Evolutionary conservation across 2,888 invertebrate genomes (phyloP).

Genomic region (Cactoblastis cactorum): DNA sequence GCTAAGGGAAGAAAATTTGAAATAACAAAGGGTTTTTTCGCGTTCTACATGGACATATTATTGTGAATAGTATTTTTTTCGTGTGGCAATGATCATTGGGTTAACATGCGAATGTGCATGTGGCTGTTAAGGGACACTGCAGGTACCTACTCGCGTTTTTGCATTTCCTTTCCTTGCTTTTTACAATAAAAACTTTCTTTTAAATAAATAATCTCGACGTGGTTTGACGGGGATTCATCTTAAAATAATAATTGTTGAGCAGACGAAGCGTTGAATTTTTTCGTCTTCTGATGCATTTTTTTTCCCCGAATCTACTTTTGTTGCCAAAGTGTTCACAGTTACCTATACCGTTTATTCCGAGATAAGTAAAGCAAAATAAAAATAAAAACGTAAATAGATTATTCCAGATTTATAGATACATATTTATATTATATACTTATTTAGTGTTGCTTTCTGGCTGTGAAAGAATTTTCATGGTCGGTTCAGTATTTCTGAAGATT

Average conservation of each 20-base stretch:
- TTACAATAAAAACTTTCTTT: constrained; percentile 79
- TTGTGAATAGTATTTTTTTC: constrained; percentile 45
- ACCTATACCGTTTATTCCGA: too few species aligned
- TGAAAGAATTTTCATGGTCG: too few species aligned
- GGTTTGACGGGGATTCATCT: constrained; percentile 71
- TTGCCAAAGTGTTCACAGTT: not conserved
- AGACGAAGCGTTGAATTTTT: constrained; percentile 32
- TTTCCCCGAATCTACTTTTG: not conserved
- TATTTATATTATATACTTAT: too few species aligned
- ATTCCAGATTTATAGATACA: too few species aligned
- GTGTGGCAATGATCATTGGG: constrained; percentile 50
- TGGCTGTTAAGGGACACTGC: constrained; percentile 72
- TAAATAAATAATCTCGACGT: constrained; percentile 77
- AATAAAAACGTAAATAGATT: too few species aligned
- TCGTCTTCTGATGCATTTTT: not conserved
- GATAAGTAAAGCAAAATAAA: too few species aligned
- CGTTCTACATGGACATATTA: constrained; percentile 9
- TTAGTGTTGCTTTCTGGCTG: too few species aligned
- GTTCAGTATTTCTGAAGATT: too few species aligned
- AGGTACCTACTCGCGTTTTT: constrained; percentile 71
- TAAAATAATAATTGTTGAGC: constrained; percentile 68
- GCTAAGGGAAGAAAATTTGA: constrained; percentile 3
- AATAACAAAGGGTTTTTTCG: constrained; percentile 58
- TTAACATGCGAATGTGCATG: constrained; percentile 67
- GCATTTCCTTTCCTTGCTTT: constrained; percentile 77